Evolutionary conservation across 2,888 invertebrate genomes (phyloP), one percentile per base, ranked within the genome.

Genomic region (Eupithecia dodoneata): DNA sequence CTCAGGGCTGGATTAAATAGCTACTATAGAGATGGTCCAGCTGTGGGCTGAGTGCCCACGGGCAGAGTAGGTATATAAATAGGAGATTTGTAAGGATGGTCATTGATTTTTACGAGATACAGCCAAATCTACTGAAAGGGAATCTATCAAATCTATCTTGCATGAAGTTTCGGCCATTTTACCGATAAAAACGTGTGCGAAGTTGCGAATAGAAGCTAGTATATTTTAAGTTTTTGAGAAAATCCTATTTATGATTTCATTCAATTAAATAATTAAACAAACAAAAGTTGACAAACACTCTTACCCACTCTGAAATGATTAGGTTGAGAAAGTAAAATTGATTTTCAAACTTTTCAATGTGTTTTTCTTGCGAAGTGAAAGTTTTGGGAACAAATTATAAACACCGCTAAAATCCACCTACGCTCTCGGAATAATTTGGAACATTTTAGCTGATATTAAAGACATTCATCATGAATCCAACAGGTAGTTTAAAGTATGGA

Each of bases 281-380:
- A 70, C 47, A 30, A 70, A 74, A 74, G 70, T 70, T 74, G 69
- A 41, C 74, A 78, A 13, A 81, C 82, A 84, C 80, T 84, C 83
- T 82, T 83, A 82, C 75, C 78, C 79, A 79, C 78, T 81, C 74
- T 75, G 77, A 41, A 74, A 72, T 81, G 76, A 83, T 86, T 83
- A 82, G 78, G 80, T 79, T 79, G 79, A 79, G 79, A 80, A 80
- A 80, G 78, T 75, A 79, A 82, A 83, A 85, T 84, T 84, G 81
- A 83, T 81, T 77, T 71, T 71, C 73, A 44, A 77, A 82, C 67
- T 78, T 79, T 77, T 44, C 15, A 70, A 72, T 41, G 76, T 77
- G 75, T 77, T 81, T 79, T 85, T 81, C 77, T 81, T 82, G 76
- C 49, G 52, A 30, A 70, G 59, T 72, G 45, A 63, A 63, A 72